phyloP scores from a whole-genome alignment of 2,113 vertebrate genomes.

The Menidia beryllina region DNA sequence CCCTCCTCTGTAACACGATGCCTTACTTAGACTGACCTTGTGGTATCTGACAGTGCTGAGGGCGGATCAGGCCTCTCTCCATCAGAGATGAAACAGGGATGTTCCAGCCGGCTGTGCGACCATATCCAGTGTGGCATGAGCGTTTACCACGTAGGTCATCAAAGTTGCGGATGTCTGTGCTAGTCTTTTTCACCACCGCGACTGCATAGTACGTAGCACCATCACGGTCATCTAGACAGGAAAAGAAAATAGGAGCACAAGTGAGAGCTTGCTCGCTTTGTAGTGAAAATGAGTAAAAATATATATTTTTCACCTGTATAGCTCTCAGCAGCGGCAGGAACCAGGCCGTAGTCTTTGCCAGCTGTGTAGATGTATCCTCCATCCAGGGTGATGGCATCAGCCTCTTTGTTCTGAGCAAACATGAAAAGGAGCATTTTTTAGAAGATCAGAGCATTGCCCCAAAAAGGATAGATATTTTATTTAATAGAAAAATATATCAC shows the following conservation, averaged over 20 bases:
- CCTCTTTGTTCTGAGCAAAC: constrained; percentile 83
- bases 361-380: constrained; percentile 91
- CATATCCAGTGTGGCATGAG: constrained; percentile 90
- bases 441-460: neutral
- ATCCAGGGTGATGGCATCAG: constrained; percentile 87
- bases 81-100: constrained; percentile 86
- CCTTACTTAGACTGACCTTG: constrained; percentile 82
- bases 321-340: constrained; percentile 90
- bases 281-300: neutral
- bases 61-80: constrained; percentile 85
- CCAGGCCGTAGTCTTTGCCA: constrained; percentile 87
- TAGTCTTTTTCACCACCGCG: constrained; percentile 85
- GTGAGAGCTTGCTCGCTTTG: neutral
- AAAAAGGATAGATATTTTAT: neutral
- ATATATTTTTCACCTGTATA: constrained; percentile 84
- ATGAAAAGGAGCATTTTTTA: neutral
- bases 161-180: constrained; percentile 81
- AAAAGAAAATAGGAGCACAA: rapidly evolving
- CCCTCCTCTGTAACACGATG: neutral
- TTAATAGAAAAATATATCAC: neutral
- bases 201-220: constrained; percentile 88
- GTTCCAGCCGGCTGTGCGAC: constrained; percentile 90
- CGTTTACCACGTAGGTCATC: constrained; percentile 84
- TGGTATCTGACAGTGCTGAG: constrained; percentile 82
- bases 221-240: constrained; percentile 75